Evolutionary conservation across 2,113 vertebrate genomes (phyloP), one percentile per base, ranked within the genome.

Genomic region (Sapajus apella): DNA sequence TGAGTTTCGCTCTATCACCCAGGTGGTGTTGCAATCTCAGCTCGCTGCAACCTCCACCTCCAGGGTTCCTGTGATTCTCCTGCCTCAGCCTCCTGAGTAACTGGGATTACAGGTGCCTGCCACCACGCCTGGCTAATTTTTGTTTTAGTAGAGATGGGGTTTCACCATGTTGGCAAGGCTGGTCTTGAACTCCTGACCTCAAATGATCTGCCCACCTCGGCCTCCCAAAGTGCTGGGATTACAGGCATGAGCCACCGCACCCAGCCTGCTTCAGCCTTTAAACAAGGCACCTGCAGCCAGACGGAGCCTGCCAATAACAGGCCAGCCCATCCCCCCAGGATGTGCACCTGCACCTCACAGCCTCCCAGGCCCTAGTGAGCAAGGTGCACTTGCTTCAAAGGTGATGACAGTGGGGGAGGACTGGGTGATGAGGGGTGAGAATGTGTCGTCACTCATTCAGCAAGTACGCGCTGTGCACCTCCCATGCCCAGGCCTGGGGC

Each of bases 401-500:
- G 47, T n/a, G 56, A 21, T 72, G 56, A 43, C 37, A 47, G 27
- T 3, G 75, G 50, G 14, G 1, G 0, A 0, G 47, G 20, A 4
- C 17, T 0, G 16, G 52, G 10, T 1, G 32, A 25, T 3, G 7
- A 56, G 23, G 73, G 66, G 32, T 3, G 27, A 40, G 75, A 37
- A 32, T 0, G 3, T 16, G 40, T 30, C 6, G 3, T 8, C 43
- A 16, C 4, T 75, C 87, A 25, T 27, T 50, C 91, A 12, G 1
- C 50, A 18, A 5, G n/a, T 0, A 8, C 17, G 6, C 0, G 14
- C 27, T 12, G 27, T 3, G 61, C 16, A 6, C 2, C 43, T 30
- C 55, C 20, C 8, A 1, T 14, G 9, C 35, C n/a, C 11, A 17
- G 43, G 21, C 75, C 50, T n/a, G 83, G 40, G 43, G 35, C 14